Evolutionary conservation across 2,113 vertebrate genomes (phyloP).

Genomic region (Mugil cephalus): DNA sequence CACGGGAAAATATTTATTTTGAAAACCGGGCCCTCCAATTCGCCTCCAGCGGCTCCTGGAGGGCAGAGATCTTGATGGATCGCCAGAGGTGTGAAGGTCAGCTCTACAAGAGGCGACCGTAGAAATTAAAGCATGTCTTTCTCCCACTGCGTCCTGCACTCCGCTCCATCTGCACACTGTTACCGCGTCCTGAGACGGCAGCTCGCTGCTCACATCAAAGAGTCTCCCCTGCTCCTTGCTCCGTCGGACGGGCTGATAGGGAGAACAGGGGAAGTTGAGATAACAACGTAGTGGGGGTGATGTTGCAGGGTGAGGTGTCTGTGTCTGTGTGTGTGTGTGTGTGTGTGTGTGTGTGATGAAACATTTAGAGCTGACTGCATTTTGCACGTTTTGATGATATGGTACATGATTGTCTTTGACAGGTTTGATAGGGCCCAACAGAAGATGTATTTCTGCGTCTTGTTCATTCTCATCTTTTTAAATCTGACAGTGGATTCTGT

Average conservation of each 20-base stretch:
- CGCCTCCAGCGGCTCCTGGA: constrained; percentile 50
- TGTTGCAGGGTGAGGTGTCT: neutral
- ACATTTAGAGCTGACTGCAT: too few relatives aligned
- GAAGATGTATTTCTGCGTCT: constrained; percentile 31
- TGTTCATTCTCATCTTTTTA: constrained; percentile 43
- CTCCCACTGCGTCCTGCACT: constrained; percentile 56
- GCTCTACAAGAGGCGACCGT: constrained; percentile 67
- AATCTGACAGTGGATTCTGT: constrained; percentile 33
- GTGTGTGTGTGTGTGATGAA: neutral
- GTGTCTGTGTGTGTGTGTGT: too few relatives aligned
- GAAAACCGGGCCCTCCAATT: constrained; percentile 31
- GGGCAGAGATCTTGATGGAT: constrained; percentile 76
- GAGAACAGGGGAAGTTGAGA: constrained; percentile 47
- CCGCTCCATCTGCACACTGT: constrained; percentile 79
- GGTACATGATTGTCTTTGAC: neutral
- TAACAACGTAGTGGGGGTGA: constrained; percentile 45
- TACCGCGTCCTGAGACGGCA: constrained; percentile 71
- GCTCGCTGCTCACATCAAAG: constrained; percentile 83
- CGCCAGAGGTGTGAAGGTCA: constrained; percentile 80
- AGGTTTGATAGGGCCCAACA: neutral
- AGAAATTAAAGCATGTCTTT: constrained; percentile 79
- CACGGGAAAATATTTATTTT: constrained; percentile 53
- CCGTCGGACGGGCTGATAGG: constrained; percentile 30
- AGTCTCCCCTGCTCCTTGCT: constrained; percentile 15
- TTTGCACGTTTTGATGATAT: neutral